phyloP scores from a whole-genome alignment of 1,140 invertebrate genomes.

The Matsumurasca onukii region DNA sequence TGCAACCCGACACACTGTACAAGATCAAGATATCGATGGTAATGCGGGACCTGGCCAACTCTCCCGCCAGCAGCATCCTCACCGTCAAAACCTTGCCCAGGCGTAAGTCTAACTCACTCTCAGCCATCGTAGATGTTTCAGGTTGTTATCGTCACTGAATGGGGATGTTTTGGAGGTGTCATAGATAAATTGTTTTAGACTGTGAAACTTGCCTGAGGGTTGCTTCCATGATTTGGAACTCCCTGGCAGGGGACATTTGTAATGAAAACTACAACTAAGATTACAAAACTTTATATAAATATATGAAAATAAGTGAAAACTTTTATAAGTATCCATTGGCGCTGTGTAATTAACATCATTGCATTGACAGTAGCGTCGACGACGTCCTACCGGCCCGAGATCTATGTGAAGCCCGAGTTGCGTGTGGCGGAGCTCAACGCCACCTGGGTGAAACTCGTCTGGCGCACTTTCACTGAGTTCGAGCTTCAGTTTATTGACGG shows the following conservation, averaged over 20 bases:
- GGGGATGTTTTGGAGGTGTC: too few relatives aligned
- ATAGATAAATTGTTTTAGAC: too few relatives aligned
- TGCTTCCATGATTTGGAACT: too few relatives aligned
- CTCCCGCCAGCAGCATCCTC: constrained; percentile 70
- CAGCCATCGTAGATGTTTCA: too few relatives aligned
- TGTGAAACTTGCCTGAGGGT: too few relatives aligned
- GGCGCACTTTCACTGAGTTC: constrained; percentile 77
- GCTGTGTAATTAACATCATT: too few relatives aligned
- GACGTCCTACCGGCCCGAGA: constrained; percentile 62
- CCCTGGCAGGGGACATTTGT: too few relatives aligned
- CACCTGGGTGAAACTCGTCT: constrained; percentile 72
- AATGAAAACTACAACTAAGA: too few relatives aligned
- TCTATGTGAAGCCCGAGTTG: constrained; percentile 70
- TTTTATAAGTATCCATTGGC: too few relatives aligned
- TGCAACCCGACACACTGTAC: constrained; percentile 79
- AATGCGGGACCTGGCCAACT: constrained; percentile 68
- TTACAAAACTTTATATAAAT: too few relatives aligned
- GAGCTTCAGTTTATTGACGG: constrained; percentile 77
- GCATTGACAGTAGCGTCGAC: constrained; percentile 46
- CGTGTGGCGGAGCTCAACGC: constrained; percentile 71
- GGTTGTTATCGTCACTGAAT: too few relatives aligned
- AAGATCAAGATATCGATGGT: constrained; percentile 76
- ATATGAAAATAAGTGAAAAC: too few relatives aligned
- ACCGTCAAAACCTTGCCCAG: constrained; percentile 63
- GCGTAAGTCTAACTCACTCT: constrained; percentile 47